A percentile compares a stretch with the other conserved stretches of the same genome.
Evolutionary conservation across 2,888 invertebrate genomes (phyloP).

Genomic region (Platycheirus albimanus): DNA sequence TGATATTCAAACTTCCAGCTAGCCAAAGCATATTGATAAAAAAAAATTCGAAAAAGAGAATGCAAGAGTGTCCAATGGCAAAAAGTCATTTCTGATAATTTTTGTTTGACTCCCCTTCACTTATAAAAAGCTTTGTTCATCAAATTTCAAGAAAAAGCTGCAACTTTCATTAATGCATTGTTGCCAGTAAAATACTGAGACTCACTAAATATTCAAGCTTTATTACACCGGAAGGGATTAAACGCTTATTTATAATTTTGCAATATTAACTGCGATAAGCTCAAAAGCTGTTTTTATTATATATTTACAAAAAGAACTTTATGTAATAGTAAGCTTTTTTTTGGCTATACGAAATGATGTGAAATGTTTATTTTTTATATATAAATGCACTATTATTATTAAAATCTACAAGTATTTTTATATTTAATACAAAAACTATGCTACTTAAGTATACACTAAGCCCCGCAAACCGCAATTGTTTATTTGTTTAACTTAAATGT

Average conservation of each 20-base stretch:
- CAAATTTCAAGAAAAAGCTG: no score
- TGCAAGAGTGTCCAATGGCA: no score
- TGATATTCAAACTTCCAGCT: no score
- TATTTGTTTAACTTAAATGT: background rate
- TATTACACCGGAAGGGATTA: conserved; percentile 78
- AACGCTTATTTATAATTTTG: conserved; percentile 72
- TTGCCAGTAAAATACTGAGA: conserved; percentile 53
- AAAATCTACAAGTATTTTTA: conserved; percentile 40
- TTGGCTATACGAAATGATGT: no score
- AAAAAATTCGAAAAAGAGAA: no score
- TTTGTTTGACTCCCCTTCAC: no score
- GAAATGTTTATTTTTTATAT: no score
- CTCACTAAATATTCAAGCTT: conserved; percentile 41
- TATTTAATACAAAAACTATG: conserved; percentile 26
- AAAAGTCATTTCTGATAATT: no score
- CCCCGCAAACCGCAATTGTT: conserved; percentile 38
- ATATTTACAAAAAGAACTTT: conserved; percentile 46
- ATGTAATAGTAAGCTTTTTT: conserved; percentile 69
- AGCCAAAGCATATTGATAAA: no score
- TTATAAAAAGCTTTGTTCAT: no score
- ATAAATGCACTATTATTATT: conserved; percentile 67
- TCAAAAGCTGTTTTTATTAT: conserved; percentile 46
- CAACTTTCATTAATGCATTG: conserved; percentile 57
- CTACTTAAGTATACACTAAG: conserved; percentile 28
- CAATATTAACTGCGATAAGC: conserved; percentile 34